Base-by-base conservation (phyloP, 2,888 invertebrate species). In the Cetonia aurata region DNA sequence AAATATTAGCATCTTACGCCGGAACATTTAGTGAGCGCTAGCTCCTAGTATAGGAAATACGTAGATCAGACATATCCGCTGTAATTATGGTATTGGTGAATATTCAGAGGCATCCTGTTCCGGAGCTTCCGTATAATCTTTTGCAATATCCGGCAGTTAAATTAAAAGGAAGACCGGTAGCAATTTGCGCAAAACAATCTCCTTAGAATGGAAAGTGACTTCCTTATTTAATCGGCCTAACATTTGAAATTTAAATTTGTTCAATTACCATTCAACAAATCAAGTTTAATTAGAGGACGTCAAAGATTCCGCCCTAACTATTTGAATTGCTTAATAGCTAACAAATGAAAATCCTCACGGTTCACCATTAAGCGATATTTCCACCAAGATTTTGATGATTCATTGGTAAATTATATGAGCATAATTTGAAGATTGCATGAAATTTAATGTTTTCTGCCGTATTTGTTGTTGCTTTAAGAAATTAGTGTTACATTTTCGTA, bases 181-280 rank as follows among this genome's bases (percentile, higher is more conserved):
- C 48, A 62, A 48, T 62, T 62, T 62, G 15, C 17, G 48, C 13
- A 48, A 62, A 62, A 62, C 62, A 50, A 62, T 62, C 62, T 62
- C 31, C 62, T 33, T 48, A 62, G 46, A 62, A 50, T 62, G 37
- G 62, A 33, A 62, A 48, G 48, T 48, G 48, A 31, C 37, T 50
- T 50, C 62, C 62, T 62, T 68, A 68, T 68, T 59, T 57, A 75
- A 75, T 69, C 70, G 72, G 65, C 66, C 67, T 59, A 60, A 52
- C 72, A 73, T 75, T 74, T 75, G 72, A 75, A 73, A 72, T 75
- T 73, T 66, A 74, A 72, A 75, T 75, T 55, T 19, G 53, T 56
- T 69, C 68, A 55, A 60, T 71, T 67, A 68, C 74, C 72, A 72
- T 73, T 69, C 72, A 71, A 71, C 71, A 74, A 74, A 70, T 74